These are phyloP conservation scores for Helarctos malayanus DNA, from an alignment of 2,797 vertebrate genomes.

Conservation along the genomic window DNA sequence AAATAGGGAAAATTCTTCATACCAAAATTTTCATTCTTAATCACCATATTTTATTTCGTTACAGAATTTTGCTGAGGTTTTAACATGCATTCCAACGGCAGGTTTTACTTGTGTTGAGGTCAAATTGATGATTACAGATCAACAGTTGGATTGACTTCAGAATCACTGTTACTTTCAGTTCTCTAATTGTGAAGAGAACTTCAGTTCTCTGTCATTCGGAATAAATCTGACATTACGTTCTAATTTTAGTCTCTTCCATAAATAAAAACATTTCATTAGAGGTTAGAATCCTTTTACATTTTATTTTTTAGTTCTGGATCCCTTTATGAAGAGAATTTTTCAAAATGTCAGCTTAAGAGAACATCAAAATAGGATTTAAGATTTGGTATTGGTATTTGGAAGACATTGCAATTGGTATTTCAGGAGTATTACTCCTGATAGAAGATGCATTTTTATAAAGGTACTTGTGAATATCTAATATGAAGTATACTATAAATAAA, in stretches of 20 bases:
- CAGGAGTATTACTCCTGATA: slow-evolving; percentile 65
- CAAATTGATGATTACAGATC: neutral
- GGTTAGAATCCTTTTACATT: slow-evolving; percentile 67
- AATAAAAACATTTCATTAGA: slow-evolving; percentile 54
- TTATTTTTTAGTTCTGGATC: slow-evolving; percentile 67
- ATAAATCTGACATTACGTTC: slow-evolving; percentile 61
- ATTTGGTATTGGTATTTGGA: slow-evolving; percentile 45
- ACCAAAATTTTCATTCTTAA: neutral
- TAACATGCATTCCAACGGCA: neutral
- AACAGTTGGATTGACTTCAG: slow-evolving; percentile 4
- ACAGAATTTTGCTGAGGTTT: slow-evolving; percentile 23
- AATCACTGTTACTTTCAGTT: neutral
- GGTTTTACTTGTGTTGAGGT: slow-evolving; percentile 40
- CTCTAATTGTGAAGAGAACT: neutral
- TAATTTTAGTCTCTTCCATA: slow-evolving; percentile 48
- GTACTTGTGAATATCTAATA: slow-evolving; percentile 57
- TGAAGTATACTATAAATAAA: slow-evolving; percentile 63
- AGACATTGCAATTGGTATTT: slow-evolving; percentile 38
- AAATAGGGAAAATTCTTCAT: neutral
- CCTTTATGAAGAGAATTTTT: slow-evolving; percentile 75
- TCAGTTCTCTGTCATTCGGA: slow-evolving; percentile 44
- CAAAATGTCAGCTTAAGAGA: slow-evolving; percentile 78
- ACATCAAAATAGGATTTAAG: slow-evolving; percentile 72
- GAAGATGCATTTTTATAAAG: slow-evolving; percentile 58
- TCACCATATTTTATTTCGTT: neutral